Evolutionary conservation across 2,888 invertebrate genomes (phyloP), one percentile per base, ranked within the genome.

Genomic region (Melitaea athalia): DNA sequence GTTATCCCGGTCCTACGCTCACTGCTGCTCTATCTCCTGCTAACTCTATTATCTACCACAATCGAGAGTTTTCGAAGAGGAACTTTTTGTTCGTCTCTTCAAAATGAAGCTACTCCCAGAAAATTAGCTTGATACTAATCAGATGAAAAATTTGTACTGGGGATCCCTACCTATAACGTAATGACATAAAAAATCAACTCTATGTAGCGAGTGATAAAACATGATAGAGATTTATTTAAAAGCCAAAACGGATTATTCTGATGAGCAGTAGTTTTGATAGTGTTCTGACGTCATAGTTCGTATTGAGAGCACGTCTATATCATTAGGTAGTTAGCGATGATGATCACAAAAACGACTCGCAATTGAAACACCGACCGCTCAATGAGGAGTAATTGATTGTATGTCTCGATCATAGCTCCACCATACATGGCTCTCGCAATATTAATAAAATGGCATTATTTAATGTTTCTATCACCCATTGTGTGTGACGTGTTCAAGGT

Each of bases 301-400:
- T 64, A 64, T 65, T 64, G 69, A 64, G 69, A 69, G 43, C 63
- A 74, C 70, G 72, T 73, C 74, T 73, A 72, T 75, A 77, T 75
- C 73, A 78, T 78, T 79, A 80, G 75, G 77, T 74, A 77, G 77
- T 82, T 82, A 76, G 76, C 72, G 71, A 73, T 76, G 78, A 77
- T 77, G 80, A 75, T 74, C 79, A 84, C 83, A 80, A 83, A 84
- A 87, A 83, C 82, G 81, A 85, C 81, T 80, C 77, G 82, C 89
- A 91, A 91, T 91, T 92, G 91, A 84, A 85, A 84, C 80, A 80
- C 76, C 81, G 81, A 81, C 82, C 85, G 84, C 83, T 88, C 88
- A 91, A 91, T 85, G 79, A 89, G 86, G 77, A 81, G 87, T 89
- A 91, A 91, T 92, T 91, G 91, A 87, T 86, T 85, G 76, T 75